These are phyloP conservation scores for Hyles lineata DNA, from an alignment of 2,888 invertebrate species.

Conservation along the genomic window DNA sequence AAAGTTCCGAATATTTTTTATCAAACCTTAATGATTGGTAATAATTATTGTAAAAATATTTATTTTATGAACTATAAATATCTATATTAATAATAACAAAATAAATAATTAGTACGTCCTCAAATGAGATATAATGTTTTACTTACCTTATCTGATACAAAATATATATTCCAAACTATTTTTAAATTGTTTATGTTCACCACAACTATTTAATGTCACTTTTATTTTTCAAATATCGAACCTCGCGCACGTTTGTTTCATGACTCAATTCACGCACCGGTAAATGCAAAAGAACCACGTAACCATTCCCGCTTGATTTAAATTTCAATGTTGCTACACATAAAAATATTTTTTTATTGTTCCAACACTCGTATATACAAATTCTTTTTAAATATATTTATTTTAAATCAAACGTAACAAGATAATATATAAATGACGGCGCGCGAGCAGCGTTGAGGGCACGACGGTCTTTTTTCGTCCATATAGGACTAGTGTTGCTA, in stretches of 20 bases:
- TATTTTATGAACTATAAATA: neutral
- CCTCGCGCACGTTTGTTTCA: slow-evolving; percentile 38
- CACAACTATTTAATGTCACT: slow-evolving; percentile 15
- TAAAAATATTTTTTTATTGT: slow-evolving; percentile 45
- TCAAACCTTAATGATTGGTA: too few species aligned
- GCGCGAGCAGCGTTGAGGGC: slow-evolving; percentile 59
- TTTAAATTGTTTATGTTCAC: neutral
- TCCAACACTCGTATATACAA: slow-evolving; percentile 42
- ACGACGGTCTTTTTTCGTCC: slow-evolving; percentile 56
- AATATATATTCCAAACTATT: neutral
- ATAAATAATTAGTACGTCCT: neutral
- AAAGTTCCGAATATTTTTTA: too few species aligned
- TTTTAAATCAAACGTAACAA: slow-evolving; percentile 37
- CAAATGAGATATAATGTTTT: neutral
- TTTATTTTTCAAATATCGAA: slow-evolving; percentile 24
- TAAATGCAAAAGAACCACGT: slow-evolving; percentile 60
- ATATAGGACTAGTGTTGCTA: slow-evolving; percentile 48
- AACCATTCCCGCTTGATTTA: slow-evolving; percentile 45
- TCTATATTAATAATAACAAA: neutral
- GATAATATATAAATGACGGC: slow-evolving; percentile 60
- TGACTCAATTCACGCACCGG: slow-evolving; percentile 48
- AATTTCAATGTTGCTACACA: slow-evolving; percentile 56
- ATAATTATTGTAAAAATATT: neutral
- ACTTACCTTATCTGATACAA: slow-evolving; percentile 11
- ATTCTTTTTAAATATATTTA: neutral